phyloP scores from a whole-genome alignment of 2,797 vertebrate species.

The Cirrhinus mrigala region DNA sequence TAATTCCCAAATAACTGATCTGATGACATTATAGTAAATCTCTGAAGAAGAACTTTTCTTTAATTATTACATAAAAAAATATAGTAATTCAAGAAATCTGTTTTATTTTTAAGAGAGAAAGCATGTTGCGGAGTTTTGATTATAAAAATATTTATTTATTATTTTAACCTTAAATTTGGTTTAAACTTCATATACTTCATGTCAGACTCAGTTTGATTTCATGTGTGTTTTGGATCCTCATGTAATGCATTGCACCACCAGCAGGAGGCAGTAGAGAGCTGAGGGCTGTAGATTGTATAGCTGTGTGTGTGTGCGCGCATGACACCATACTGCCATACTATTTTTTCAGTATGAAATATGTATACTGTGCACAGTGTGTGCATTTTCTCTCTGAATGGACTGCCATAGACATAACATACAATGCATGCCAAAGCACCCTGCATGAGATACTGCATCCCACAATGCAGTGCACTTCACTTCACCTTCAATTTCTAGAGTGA shows the following conservation, averaged over 20 bases:
- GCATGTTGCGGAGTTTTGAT: not conserved
- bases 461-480: not conserved
- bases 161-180: not conserved
- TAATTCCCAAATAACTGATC: not conserved
- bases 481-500: not conserved
- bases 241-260: conserved; percentile 19
- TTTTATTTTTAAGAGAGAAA: no score
- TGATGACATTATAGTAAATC: not conserved
- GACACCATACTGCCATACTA: not conserved
- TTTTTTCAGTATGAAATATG: not conserved
- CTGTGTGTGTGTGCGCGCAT: conserved; percentile 37
- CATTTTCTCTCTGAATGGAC: not conserved
- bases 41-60: not conserved
- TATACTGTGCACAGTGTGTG: not conserved
- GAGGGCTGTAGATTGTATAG: conserved; percentile 40
- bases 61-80: not conserved
- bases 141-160: not conserved
- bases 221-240: not conserved
- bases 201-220: not conserved
- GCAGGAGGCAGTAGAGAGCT: conserved; percentile 71
- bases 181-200: not conserved
- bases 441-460: not conserved
- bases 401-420: not conserved
- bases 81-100: fast-evolving
- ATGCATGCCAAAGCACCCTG: not conserved